Conservation (phyloP, 2,888 invertebrate species). For the Amorpha juglandis region DNA sequence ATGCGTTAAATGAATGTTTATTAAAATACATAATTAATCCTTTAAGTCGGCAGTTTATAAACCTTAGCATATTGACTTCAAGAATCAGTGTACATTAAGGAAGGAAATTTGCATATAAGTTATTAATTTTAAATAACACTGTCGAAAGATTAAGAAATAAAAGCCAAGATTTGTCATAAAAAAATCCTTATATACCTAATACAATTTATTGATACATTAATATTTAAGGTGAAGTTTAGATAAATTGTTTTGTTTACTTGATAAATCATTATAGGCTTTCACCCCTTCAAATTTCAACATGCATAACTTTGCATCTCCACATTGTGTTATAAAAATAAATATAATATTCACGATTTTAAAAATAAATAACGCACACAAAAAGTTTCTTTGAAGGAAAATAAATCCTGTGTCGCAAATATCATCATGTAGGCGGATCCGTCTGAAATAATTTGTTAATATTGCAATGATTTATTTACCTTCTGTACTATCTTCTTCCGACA, state of each 20-base stretch:
- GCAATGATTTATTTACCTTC: not conserved
- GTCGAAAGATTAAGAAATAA: not conserved
- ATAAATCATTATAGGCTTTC: not conserved
- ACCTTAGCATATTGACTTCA: constrained; percentile 3
- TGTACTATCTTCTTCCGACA: not conserved
- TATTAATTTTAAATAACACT: constrained; percentile 4
- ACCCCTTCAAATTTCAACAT: too few relatives aligned
- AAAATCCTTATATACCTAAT: not conserved
- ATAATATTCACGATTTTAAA: not conserved
- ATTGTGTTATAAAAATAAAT: too few relatives aligned
- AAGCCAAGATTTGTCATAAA: not conserved
- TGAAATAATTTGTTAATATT: not conserved
- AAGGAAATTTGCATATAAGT: not conserved
- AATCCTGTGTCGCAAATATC: not conserved
- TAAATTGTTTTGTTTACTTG: not conserved
- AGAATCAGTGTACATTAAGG: not conserved
- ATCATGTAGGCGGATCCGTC: not conserved
- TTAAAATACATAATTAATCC: constrained; percentile 20
- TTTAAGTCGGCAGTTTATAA: not conserved
- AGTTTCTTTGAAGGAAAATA: constrained; percentile 10
- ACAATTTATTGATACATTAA: not conserved
- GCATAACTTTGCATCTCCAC: too few relatives aligned
- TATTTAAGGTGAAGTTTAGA: not conserved
- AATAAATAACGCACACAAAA: not conserved
- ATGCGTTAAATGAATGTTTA: constrained; percentile 1